These are phyloP conservation scores for Pimephales promelas DNA, from an alignment of 2,113 vertebrate genomes.

Conservation along the genomic window DNA sequence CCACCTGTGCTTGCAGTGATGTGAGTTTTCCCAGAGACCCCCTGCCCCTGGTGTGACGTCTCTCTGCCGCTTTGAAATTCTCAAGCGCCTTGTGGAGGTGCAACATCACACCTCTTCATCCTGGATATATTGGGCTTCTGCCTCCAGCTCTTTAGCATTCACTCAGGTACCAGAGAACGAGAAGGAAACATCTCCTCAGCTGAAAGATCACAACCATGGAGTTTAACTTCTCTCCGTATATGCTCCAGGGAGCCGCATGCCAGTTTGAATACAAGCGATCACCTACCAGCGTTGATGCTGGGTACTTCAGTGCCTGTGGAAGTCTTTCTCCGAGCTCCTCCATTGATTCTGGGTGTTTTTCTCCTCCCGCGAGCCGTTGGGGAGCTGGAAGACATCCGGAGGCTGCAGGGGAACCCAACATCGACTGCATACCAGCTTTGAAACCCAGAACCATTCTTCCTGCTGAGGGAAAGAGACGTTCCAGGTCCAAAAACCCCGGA, in stretches of 20 bases:
- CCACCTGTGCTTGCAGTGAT: conserved; percentile 6
- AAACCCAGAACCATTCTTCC: neutral
- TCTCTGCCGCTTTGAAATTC: conserved; percentile 68
- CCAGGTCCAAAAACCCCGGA: conserved; percentile 56
- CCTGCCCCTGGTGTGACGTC: conserved; percentile 69
- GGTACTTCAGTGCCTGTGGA: conserved; percentile 55
- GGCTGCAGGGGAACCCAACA: neutral
- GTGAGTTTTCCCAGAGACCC: conserved; percentile 71
- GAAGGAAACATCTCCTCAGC: neutral
- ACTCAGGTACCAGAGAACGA: conserved; percentile 27
- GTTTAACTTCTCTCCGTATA: conserved; percentile 45
- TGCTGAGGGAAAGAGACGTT: conserved; percentile 33
- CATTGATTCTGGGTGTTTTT: conserved; percentile 65
- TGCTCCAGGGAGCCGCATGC: conserved; percentile 28
- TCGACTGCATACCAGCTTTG: neutral
- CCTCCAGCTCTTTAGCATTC: conserved; percentile 47
- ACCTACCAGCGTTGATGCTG: neutral
- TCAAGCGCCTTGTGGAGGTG: conserved; percentile 66
- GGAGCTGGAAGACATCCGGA: neutral
- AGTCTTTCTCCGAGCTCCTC: conserved; percentile 75
- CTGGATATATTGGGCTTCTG: conserved; percentile 66
- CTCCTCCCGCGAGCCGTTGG: conserved; percentile 32
- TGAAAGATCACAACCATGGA: conserved; percentile 57
- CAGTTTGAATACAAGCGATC: conserved; percentile 45
- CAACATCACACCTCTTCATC: conserved; percentile 64